Conservation (phyloP, 2,113 vertebrate genomes). For the Festucalex cinctus region DNA sequence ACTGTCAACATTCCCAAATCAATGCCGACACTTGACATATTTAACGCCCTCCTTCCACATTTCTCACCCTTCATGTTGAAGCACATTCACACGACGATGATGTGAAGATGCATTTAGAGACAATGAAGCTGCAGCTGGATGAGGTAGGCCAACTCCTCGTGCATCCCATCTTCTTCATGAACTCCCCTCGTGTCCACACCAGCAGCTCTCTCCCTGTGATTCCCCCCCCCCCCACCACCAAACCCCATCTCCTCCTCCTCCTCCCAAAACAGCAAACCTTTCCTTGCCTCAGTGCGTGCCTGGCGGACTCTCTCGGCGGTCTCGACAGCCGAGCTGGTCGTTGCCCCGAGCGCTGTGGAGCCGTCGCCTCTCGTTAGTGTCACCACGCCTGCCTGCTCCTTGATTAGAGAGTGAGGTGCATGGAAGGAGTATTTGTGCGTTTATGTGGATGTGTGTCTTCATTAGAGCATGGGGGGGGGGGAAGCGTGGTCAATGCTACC, state of each 20-base stretch:
- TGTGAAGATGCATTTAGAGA: not conserved
- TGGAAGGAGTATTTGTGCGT: constrained; percentile 28
- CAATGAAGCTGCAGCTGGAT: constrained; percentile 9
- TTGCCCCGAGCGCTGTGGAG: constrained; percentile 76
- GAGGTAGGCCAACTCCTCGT: constrained; percentile 10
- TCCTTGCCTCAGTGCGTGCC: constrained; percentile 78
- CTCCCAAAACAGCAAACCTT: constrained; percentile 68
- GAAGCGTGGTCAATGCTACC: constrained; percentile 9
- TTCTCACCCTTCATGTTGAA: not conserved
- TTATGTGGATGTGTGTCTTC: constrained; percentile 23
- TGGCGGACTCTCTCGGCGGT: constrained; percentile 75
- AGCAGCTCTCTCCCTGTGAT: constrained; percentile 48
- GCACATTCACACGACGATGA: not conserved
- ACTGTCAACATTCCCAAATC: not conserved
- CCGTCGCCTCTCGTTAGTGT: constrained; percentile 79
- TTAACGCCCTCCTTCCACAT: not conserved
- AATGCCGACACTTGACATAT: not conserved
- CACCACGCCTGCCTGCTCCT: constrained; percentile 67
- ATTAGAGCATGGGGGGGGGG: not conserved
- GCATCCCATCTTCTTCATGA: constrained; percentile 36
- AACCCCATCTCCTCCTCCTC: constrained; percentile 30
- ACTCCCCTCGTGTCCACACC: constrained; percentile 36
- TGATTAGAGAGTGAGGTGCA: constrained; percentile 70
- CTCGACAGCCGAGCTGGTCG: constrained; percentile 77
- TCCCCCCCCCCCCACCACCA: not conserved